Percentiles rank a stretch among this genome's conserved stretches.
Evolutionary conservation across 2,113 vertebrate genomes (phyloP).

Genomic region (Struthidea cinerea): DNA sequence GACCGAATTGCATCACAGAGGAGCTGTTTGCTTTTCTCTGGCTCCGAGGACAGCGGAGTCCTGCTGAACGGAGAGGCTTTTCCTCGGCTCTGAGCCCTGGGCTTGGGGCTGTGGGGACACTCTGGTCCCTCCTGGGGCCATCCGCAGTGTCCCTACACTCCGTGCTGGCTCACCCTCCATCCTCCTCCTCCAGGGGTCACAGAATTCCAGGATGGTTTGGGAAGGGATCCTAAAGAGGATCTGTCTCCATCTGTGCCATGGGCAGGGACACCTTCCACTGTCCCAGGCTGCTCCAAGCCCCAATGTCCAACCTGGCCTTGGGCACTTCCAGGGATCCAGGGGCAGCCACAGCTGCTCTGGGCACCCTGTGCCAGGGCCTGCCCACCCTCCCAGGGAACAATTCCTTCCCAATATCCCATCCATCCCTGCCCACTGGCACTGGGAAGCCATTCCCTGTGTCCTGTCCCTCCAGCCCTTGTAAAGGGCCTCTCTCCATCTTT

Average conservation of each 20-base stretch:
- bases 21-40: background rate
- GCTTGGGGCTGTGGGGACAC: background rate
- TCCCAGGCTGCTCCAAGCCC: background rate
- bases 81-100: background rate
- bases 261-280: background rate
- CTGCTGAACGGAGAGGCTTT: background rate
- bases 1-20: background rate
- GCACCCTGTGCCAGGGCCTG: background rate
- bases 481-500: background rate
- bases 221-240: background rate
- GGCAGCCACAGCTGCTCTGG: background rate
- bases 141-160: accelerated
- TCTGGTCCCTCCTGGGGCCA: background rate
- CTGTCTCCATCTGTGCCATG: background rate
- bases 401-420: background rate
- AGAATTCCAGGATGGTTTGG: background rate
- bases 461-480: accelerated
- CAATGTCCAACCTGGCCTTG: background rate
- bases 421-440: accelerated
- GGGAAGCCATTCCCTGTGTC: background rate
- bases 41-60: background rate
- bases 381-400: background rate
- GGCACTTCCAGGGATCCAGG: background rate
- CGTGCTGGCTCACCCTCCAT: accelerated
- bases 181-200: background rate